Base-by-base conservation (phyloP, 2,888 invertebrate genomes). In the Erynnis tages region DNA sequence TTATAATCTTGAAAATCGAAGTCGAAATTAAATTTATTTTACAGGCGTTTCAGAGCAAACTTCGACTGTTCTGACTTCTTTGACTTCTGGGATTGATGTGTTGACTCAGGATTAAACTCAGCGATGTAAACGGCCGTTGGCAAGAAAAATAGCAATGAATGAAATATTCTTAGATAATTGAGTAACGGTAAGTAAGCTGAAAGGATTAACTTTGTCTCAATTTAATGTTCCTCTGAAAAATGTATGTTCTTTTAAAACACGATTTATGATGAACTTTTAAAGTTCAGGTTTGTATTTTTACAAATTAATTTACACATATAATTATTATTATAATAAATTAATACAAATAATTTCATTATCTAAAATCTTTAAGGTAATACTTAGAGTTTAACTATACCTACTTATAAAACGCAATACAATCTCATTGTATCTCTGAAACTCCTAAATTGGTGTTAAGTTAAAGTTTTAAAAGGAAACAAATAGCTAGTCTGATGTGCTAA, bases 11-110 rank as follows among this genome's bases (percentile, higher is more conserved):
- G n/a, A 13, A 32, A 40, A 27, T 23, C 7, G 8, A 17, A 40
- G 27, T 30, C 19, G 48, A 16, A 23, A 29, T 40, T 19, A 32
- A 43, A 43, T 43, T 23, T 38, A 38, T 38, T 29, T 43, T 30
- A 43, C 29, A 17, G 13, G 13, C 13, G 2, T 43, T 17, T 38
- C 13, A 19, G 25, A 47, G 47, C 19, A 47, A 48, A 48, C 48
- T 48, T 48, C 19, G 17, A 32, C 21, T 48, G 29, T 38, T 48
- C 19, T 40, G 38, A 40, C 48, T 30, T 48, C 30, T 38, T 37
- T 29, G 27, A 47, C 27, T 37, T 13, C 21, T 25, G 35, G 16
- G 23, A 7, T 46, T 35, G 34, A 46, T 46, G 35, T 46, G 46
- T 46, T 35, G 35, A 23, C 35, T 25, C 25, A 35, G 46, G 46